These are phyloP conservation scores for Mustelus asterias DNA, from an alignment of 2,113 vertebrate genomes.

Conservation along the genomic window DNA sequence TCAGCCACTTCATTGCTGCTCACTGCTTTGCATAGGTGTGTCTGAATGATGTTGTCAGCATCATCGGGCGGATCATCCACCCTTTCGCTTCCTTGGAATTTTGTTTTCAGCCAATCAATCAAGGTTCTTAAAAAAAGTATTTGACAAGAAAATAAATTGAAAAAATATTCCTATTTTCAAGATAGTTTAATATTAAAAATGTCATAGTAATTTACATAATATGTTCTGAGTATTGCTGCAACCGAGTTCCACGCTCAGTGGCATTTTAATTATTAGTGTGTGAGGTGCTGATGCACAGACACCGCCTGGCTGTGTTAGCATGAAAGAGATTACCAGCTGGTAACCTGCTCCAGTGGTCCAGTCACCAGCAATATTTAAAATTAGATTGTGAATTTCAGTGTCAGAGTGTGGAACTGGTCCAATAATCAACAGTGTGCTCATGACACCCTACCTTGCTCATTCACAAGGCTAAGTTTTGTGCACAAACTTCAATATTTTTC, in stretches of 20 bases:
- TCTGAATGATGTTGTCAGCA: slow-evolving; percentile 58
- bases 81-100: slow-evolving; percentile 57
- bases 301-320: neutral
- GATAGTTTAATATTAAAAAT: neutral
- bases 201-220: neutral
- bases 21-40: slow-evolving; percentile 59
- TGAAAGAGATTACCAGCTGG: neutral
- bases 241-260: neutral
- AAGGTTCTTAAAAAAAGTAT: slow-evolving; percentile 59
- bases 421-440: neutral
- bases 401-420: neutral
- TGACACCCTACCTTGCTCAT: neutral
- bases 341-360: neutral
- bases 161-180: neutral
- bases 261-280: neutral
- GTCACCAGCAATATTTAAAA: neutral
- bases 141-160: neutral
- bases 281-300: neutral
- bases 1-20: slow-evolving; percentile 40
- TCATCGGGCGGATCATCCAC: slow-evolving; percentile 36
- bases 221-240: neutral
- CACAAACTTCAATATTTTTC: neutral
- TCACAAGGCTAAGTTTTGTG: neutral
- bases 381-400: neutral
- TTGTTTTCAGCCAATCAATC: slow-evolving; percentile 81